These are phyloP conservation scores for Etheostoma spectabile DNA, from an alignment of 2,113 vertebrate species.

Conservation along the genomic window DNA sequence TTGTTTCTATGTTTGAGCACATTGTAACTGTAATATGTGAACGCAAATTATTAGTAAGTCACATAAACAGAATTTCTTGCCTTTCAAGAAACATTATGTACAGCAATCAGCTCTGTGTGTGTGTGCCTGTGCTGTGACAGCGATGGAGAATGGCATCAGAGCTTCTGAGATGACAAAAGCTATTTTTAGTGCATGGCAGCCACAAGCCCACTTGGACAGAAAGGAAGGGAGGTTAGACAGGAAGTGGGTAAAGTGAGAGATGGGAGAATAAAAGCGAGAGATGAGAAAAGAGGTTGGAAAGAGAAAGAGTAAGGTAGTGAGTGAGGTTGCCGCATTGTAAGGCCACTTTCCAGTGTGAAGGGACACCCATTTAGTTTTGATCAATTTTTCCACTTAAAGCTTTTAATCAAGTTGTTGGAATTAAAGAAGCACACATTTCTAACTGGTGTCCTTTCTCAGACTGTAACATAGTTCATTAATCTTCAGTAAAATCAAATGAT, in stretches of 20 bases:
- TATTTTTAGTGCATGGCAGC: slow-evolving; percentile 75
- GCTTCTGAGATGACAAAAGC: slow-evolving; percentile 66
- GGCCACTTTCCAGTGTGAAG: background rate
- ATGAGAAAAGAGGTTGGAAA: background rate
- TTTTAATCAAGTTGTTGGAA: background rate
- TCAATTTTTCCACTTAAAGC: background rate
- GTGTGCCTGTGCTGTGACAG: slow-evolving; percentile 50
- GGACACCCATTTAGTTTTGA: background rate
- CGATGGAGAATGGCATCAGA: slow-evolving; percentile 50
- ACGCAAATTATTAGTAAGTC: slow-evolving; percentile 2
- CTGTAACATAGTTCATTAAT: background rate
- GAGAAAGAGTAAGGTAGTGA: background rate
- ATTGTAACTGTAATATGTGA: background rate
- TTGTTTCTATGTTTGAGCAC: slow-evolving; percentile 27
- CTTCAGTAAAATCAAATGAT: background rate
- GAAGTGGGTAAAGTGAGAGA: slow-evolving; percentile 1
- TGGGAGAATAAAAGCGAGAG: background rate
- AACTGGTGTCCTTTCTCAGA: background rate
- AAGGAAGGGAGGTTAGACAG: slow-evolving; percentile 38
- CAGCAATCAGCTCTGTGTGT: background rate
- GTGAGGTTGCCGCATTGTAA: background rate
- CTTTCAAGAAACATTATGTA: slow-evolving; percentile 16
- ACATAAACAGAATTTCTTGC: slow-evolving; percentile 22
- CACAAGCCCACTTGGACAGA: slow-evolving; percentile 51
- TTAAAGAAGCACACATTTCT: background rate